These are phyloP conservation scores for Anticlea derivata DNA, from an alignment of 2,888 invertebrate species.

Conservation along the genomic window DNA sequence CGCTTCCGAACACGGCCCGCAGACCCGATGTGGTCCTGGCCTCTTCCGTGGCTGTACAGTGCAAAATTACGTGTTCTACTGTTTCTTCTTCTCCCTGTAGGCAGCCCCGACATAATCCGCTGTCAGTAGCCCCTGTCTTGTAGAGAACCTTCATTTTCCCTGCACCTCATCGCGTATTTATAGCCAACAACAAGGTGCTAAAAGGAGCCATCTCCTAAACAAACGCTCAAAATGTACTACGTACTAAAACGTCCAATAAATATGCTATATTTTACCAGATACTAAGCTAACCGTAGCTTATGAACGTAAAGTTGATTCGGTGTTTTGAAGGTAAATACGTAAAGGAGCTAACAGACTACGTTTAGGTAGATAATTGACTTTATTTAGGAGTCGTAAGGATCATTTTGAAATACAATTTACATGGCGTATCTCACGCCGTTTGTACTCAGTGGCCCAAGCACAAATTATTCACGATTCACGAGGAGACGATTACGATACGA, in stretches of 20 bases:
- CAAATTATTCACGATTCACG: too few relatives aligned
- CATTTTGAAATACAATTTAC: too few relatives aligned
- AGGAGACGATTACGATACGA: too few relatives aligned
- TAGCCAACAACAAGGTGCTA: slow-evolving; percentile 14
- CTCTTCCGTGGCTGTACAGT: too few relatives aligned
- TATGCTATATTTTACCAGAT: slow-evolving; percentile 28
- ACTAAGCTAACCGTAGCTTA: slow-evolving; percentile 20
- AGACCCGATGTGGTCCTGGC: too few relatives aligned
- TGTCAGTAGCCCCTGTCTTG: not conserved
- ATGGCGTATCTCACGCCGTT: too few relatives aligned
- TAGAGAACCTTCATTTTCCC: not conserved
- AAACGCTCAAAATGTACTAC: slow-evolving; percentile 19
- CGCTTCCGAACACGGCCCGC: too few relatives aligned
- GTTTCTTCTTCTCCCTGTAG: too few relatives aligned
- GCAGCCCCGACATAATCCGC: too few relatives aligned
- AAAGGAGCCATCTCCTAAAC: slow-evolving; percentile 14
- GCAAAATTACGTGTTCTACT: too few relatives aligned
- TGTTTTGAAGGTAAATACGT: slow-evolving; percentile 13
- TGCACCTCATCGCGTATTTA: not conserved
- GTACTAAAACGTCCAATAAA: slow-evolving; percentile 30
- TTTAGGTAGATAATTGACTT: not conserved
- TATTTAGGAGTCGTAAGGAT: too few relatives aligned
- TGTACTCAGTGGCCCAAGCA: too few relatives aligned
- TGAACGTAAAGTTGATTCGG: slow-evolving; percentile 21
- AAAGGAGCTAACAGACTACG: not conserved